Evolutionary conservation across 2,888 invertebrate genomes (phyloP).

Genomic region (Griposia aprilina): DNA sequence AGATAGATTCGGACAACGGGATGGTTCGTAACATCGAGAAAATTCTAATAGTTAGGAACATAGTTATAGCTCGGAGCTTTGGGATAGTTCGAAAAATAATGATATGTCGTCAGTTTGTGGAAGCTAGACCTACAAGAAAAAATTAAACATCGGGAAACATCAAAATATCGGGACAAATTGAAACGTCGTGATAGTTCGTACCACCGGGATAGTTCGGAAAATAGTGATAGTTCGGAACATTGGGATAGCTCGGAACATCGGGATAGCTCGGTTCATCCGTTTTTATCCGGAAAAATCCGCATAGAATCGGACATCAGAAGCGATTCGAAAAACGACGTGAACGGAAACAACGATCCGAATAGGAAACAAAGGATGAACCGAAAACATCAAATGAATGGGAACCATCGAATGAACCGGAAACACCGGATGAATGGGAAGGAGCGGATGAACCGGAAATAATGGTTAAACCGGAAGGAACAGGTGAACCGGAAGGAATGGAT

Average conservation of each 20-base stretch:
- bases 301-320: background rate
- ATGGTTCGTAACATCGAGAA: background rate
- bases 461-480: too few species aligned
- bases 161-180: background rate
- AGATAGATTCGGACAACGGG: background rate
- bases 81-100: background rate
- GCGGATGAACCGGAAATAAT: too few species aligned
- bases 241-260: background rate
- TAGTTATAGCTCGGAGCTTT: background rate
- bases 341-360: background rate
- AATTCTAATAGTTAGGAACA: too few species aligned
- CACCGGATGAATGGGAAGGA: background rate
- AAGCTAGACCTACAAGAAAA: background rate
- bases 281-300: background rate
- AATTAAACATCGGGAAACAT: background rate
- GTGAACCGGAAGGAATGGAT: too few species aligned
- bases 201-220: too few species aligned
- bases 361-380: background rate
- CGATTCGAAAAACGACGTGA: background rate
- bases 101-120: background rate
- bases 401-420: background rate
- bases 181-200: background rate
- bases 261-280: background rate
- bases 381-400: background rate
- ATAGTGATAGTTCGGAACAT: background rate